Base-by-base conservation (phyloP, 2,797 vertebrate genomes). In the Amazona ochrocephala region DNA sequence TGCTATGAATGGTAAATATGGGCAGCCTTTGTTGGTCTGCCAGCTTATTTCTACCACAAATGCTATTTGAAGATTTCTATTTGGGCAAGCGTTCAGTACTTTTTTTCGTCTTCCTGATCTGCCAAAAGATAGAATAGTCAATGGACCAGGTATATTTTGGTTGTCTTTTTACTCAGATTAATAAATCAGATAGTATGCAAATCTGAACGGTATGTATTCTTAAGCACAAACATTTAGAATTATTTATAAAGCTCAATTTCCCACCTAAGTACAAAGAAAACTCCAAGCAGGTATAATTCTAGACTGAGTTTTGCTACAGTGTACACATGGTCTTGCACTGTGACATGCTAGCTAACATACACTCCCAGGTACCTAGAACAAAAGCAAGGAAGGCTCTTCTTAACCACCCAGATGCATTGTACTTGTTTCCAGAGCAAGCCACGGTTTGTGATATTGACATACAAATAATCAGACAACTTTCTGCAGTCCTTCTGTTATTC, bases 1-100 rank as follows among this genome's bases (percentile, higher is more conserved):
- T 76, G 53, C 72, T 27, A 75, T 62, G 70, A 75, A 93, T 84
- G 64, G 82, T 94, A 94, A 94, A 96, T 91, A 92, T 53, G 89
- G 84, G 76, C 82, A 91, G 95, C 72, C 82, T 88, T 81, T 92
- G 92, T 65, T 92, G 76, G 66, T 91, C 42, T 92, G 84, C 42
- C 94, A 96, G 83, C 71, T 93, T 93, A 68, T 75, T 92, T 92
- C 82, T 81, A 77, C 73, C 87, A 81, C 89, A 87, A 67, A 94
- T 83, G 65, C 61, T 87, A 91, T 81, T 73, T 77, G 79, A 93
- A 85, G 82, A 85, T 42, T 81, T 85, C 75, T 87, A 72, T 88
- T 94, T 65, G 75, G 87, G 62, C 42, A 81, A 95, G 75, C 0
- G 2, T 85, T 96, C 60, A 27, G n/a, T 60, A 70, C 34, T 45